Evolutionary conservation across 2,888 invertebrate genomes (phyloP), one percentile per base, ranked within the genome.

Genomic region (Chrysolina haemoptera): DNA sequence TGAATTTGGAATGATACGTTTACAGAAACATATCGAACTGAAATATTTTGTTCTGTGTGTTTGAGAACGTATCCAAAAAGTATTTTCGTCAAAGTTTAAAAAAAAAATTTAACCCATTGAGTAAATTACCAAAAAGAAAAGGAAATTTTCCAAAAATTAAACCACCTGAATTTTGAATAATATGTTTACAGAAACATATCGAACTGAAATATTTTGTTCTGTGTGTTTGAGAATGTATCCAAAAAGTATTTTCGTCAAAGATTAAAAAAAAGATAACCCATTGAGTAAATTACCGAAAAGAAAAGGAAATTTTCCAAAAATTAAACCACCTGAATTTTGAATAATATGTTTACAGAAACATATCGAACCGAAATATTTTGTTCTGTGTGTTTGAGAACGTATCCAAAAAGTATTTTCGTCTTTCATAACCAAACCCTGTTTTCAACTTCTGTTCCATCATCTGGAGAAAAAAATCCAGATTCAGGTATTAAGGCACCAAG

Each of bases 401-500:
- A 69, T 62, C 40, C 66, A 69, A 71, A 74, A 68, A 62, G 68
- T 62, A 41, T 46, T 46, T 67, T 66, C 64, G 62, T 55, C 71
- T 70, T 75, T 73, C 72, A 63, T 55, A 78, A 77, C 77, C 74
- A 74, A 75, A 77, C 79, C 79, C 78, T 78, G 79, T 79, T 76
- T 76, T 80, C 71, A 74, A 75, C 76, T 77, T 80, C 70, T 73
- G 70, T 77, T 75, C 78, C 76, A 72, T 76, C 70, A 48, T 79
- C 81, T 79, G 79, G 80, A 77, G 74, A 79, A 79, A 79, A 74
- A 75, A 72, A 73, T 76, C 82, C 81, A 81, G 80, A 80, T 70
- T 77, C 69, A 68, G 77, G 77, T 76, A 71, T 70, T 82, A 84
- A 84, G 83, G 84, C 84, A 81, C 82, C 81, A 82, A 81, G 80